Evolutionary conservation across 2,113 vertebrate genomes (phyloP).

Genomic region (Spea multiplicata): DNA sequence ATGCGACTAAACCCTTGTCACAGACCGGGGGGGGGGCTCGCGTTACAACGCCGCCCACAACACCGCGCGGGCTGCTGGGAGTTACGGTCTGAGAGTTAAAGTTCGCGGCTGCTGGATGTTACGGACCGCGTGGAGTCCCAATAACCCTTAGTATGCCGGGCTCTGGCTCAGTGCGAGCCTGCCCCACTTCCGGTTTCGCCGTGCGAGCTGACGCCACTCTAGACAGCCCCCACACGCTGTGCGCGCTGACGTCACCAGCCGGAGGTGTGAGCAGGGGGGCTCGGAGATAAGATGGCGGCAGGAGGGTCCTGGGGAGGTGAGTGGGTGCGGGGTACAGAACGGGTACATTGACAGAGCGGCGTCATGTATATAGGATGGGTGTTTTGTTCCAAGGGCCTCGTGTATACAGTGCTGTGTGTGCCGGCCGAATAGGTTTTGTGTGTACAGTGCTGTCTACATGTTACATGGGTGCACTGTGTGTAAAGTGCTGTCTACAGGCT

Average conservation of each 20-base stretch:
- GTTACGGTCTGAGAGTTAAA: too few relatives aligned
- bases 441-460: too few relatives aligned
- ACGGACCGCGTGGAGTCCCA: not conserved
- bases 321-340: not conserved
- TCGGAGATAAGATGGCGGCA: conserved; percentile 30
- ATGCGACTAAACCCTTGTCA: too few relatives aligned
- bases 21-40: too few relatives aligned
- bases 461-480: too few relatives aligned
- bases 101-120: not conserved
- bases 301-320: conserved; percentile 37
- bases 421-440: too few relatives aligned
- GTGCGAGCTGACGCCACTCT: not conserved
- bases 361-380: too few relatives aligned
- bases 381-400: too few relatives aligned
- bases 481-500: too few relatives aligned
- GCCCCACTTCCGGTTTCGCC: not conserved
- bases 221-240: not conserved
- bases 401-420: too few relatives aligned
- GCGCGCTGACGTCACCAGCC: not conserved
- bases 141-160: not conserved
- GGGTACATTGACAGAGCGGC: too few relatives aligned
- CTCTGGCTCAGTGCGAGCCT: not conserved
- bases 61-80: not conserved
- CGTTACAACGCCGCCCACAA: not conserved
- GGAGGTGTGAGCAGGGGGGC: conserved; percentile 5